Conservation (phyloP, 2,113 vertebrate genomes). For the Podocnemis expansa region DNA sequence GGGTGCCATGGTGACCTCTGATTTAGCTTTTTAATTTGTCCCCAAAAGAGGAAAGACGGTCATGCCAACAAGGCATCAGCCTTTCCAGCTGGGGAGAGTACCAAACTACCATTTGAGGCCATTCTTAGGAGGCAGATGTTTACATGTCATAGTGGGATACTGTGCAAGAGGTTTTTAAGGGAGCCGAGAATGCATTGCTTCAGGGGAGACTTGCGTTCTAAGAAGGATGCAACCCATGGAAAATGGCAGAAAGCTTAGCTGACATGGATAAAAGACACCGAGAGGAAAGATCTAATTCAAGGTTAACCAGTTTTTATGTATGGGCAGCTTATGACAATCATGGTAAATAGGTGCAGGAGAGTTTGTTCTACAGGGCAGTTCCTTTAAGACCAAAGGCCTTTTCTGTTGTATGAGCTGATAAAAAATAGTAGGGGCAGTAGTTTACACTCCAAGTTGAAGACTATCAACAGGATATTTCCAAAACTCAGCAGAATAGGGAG, state of each 20-base stretch:
- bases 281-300: neutral
- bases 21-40: neutral
- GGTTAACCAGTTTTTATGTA: neutral
- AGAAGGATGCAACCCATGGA: neutral
- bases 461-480: neutral
- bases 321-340: neutral
- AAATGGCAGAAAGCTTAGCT: neutral
- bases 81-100: neutral
- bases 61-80: neutral
- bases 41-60: neutral
- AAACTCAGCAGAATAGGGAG: neutral
- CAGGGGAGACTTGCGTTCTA: neutral
- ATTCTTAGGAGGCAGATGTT: neutral
- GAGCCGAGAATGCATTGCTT: neutral
- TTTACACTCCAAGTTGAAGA: neutral
- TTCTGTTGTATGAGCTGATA: neutral
- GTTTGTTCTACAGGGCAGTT: neutral
- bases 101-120: accelerated
- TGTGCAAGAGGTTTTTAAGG: neutral
- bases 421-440: neutral
- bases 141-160: neutral
- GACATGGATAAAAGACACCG: neutral
- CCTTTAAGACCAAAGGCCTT: neutral
- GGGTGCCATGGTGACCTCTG: neutral
- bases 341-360: neutral